A percentile compares a stretch with the other conserved stretches of the same genome.
phyloP scores from a whole-genome alignment of 2,888 invertebrate species.

The Ectemnius cavifrons region DNA sequence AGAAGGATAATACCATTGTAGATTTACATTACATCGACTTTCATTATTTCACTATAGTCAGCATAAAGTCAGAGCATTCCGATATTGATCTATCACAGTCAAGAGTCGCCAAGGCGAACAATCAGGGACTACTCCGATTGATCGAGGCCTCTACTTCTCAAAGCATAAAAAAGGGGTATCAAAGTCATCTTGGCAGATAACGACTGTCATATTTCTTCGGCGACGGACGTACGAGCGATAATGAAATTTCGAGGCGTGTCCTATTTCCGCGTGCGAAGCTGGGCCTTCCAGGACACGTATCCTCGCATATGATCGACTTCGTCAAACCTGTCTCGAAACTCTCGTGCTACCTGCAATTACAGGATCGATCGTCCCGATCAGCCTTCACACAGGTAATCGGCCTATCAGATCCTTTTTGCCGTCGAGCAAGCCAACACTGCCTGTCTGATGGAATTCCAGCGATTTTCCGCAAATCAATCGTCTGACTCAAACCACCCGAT shows the following conservation, averaged over 20 bases:
- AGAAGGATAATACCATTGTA: too few species aligned
- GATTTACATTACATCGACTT: too few species aligned
- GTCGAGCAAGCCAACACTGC: background rate
- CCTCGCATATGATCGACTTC: slow-evolving; percentile 8
- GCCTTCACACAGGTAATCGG: background rate
- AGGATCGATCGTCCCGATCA: background rate
- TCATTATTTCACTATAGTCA: too few species aligned
- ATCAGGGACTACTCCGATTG: too few species aligned
- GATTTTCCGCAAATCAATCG: slow-evolving; percentile 7
- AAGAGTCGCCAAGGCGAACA: too few species aligned
- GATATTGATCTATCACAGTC: too few species aligned
- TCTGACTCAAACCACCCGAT: background rate
- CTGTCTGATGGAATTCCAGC: too few species aligned
- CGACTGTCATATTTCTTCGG: background rate
- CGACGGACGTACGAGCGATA: background rate
- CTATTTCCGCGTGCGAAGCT: slow-evolving; percentile 7
- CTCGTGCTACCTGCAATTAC: slow-evolving; percentile 22
- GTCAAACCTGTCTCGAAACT: slow-evolving; percentile 5
- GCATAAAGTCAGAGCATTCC: too few species aligned
- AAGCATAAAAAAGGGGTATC: too few species aligned
- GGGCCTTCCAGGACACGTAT: background rate
- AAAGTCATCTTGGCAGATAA: too few species aligned
- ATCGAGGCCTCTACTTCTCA: too few species aligned
- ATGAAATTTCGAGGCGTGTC: slow-evolving; percentile 13
- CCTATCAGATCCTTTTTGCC: slow-evolving; percentile 8